These are phyloP conservation scores for Pangasius sanitwongsei DNA, from an alignment of 2,797 vertebrate genomes.

Conservation along the genomic window DNA sequence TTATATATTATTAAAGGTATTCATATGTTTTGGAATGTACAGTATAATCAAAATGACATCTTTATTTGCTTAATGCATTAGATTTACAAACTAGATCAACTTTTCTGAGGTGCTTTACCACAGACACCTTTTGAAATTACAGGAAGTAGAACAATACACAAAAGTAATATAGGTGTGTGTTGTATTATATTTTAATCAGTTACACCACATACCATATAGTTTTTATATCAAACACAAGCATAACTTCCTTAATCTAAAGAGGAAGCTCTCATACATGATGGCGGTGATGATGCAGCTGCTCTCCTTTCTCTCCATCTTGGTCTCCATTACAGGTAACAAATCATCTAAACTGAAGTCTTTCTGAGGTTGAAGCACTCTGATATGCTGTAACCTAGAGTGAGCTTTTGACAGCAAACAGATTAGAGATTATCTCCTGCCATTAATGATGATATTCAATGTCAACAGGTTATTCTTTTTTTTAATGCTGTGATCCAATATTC, in stretches of 20 bases:
- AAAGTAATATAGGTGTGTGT: too few relatives aligned
- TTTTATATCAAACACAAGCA: neutral
- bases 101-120: too few relatives aligned
- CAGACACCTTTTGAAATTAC: too few relatives aligned
- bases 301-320: neutral
- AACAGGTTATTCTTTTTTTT: too few relatives aligned
- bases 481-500: too few relatives aligned
- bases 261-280: neutral
- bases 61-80: too few relatives aligned
- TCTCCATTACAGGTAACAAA: neutral
- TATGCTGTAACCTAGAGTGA: neutral
- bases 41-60: neutral
- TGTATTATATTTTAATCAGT: too few relatives aligned
- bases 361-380: neutral
- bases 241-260: neutral
- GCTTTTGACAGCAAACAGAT: neutral
- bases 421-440: neutral
- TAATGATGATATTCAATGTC: neutral
- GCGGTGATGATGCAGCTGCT: neutral
- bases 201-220: too few relatives aligned
- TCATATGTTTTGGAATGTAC: neutral
- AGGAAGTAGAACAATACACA: too few relatives aligned
- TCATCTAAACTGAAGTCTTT: neutral
- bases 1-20: neutral
- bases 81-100: too few relatives aligned